These are phyloP conservation scores for Mayetiola destructor DNA, from an alignment of 2,888 invertebrate species.

Conservation along the genomic window DNA sequence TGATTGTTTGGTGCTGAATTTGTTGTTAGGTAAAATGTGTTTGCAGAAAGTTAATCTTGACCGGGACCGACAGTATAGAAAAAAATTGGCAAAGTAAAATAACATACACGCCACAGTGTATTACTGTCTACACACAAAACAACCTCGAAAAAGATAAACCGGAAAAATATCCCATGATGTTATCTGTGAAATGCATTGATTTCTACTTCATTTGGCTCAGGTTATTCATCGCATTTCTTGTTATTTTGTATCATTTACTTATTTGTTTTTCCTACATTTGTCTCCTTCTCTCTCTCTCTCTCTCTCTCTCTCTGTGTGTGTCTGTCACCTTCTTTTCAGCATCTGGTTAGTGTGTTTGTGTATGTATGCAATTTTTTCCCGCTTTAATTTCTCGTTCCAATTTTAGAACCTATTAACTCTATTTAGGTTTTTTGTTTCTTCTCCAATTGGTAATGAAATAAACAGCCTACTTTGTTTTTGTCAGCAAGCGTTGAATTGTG, in stretches of 20 bases:
- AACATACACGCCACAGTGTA: neutral
- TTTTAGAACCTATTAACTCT: conserved; percentile 11
- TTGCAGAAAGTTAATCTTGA: too few species aligned
- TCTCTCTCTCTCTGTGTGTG: too few species aligned
- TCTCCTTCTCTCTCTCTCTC: neutral
- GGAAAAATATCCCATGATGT: conserved; percentile 10
- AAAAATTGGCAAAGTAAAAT: neutral
- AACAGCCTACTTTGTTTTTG: too few species aligned
- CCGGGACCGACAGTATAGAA: too few species aligned
- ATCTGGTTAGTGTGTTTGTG: neutral
- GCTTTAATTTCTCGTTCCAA: neutral
- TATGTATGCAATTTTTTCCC: neutral
- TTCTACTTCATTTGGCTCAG: neutral
- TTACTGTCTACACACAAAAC: neutral
- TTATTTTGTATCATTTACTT: too few species aligned
- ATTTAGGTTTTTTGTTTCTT: neutral
- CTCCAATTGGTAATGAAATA: neutral
- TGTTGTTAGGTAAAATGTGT: too few species aligned
- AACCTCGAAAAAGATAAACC: neutral
- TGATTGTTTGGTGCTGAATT: too few species aligned
- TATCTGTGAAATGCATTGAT: conserved; percentile 7
- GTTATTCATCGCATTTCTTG: neutral
- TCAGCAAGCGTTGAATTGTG: neutral
- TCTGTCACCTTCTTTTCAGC: too few species aligned
- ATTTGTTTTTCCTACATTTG: neutral